A percentile compares a stretch with the other conserved stretches of the same genome.
Conservation (phyloP, 2,113 vertebrate species). For the Epinephelus moara region DNA sequence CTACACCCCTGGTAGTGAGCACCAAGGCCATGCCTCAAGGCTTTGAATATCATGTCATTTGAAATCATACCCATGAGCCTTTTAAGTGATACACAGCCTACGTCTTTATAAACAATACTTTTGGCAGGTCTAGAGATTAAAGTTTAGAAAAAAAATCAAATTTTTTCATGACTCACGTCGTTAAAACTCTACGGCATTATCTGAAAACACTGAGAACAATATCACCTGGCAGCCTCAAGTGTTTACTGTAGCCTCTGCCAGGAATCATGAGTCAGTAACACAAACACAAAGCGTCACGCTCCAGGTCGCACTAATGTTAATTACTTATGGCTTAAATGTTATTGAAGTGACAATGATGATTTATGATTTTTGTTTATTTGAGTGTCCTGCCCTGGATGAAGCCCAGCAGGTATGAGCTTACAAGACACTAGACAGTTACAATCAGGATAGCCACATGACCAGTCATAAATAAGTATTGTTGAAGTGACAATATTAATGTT, state of each 20-base stretch:
- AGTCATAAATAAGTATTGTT: too few species aligned
- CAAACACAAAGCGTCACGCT: constrained; percentile 25
- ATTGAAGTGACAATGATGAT: background rate
- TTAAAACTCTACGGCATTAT: background rate
- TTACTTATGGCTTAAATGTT: background rate
- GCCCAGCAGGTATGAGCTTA: too few species aligned
- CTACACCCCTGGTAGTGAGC: too few species aligned
- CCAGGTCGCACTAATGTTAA: constrained; percentile 7
- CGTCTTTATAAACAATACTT: background rate
- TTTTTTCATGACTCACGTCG: background rate
- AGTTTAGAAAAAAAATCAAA: background rate
- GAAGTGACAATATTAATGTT: background rate
- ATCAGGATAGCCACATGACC: too few species aligned
- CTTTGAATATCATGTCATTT: background rate
- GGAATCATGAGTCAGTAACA: background rate
- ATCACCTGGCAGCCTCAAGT: background rate
- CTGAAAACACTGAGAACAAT: constrained; percentile 6
- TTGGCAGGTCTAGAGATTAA: background rate
- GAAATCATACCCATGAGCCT: background rate
- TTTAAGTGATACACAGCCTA: background rate
- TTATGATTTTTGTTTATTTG: too few species aligned
- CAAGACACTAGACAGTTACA: too few species aligned
- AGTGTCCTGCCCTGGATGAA: too few species aligned
- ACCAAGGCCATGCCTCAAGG: background rate
- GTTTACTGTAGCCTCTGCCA: constrained; percentile 8